A percentile compares a stretch with the other conserved stretches of the same genome.
phyloP scores from a whole-genome alignment of 2,113 vertebrate species.

The Notiomystis cincta region DNA sequence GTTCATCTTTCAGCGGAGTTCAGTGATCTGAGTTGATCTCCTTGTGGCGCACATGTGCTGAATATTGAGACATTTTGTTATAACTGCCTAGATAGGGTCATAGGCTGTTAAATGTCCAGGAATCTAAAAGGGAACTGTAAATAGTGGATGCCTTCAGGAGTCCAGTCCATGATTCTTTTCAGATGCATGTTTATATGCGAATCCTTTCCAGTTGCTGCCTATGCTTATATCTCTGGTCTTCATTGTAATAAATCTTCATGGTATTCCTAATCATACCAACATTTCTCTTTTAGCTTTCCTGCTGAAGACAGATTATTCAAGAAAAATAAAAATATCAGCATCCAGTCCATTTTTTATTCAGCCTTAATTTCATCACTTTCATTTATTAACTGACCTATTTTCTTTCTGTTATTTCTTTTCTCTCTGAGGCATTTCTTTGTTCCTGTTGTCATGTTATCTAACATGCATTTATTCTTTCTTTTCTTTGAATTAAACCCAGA shows the following conservation, averaged over 20 bases:
- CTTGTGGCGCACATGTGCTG: not conserved
- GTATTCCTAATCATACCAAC: not conserved
- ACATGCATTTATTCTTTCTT: not conserved
- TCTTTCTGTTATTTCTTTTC: not conserved
- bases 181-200: not conserved
- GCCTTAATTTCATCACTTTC: not conserved
- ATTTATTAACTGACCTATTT: conserved; percentile 41
- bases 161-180: not conserved
- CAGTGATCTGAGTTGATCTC: not conserved
- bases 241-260: not conserved
- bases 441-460: not conserved
- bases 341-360: not conserved
- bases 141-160: not conserved
- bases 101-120: not conserved
- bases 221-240: not conserved
- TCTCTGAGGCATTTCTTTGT: not conserved
- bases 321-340: not conserved
- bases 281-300: not conserved
- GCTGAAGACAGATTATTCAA: not conserved
- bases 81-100: not conserved
- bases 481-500: not conserved
- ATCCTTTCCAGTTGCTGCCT: not conserved
- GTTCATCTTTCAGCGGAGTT: not conserved
- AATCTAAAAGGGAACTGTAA: not conserved
- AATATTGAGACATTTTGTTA: not conserved